Evolutionary conservation across 2,113 vertebrate genomes (phyloP), one percentile per base, ranked within the genome.

Genomic region (Centrocercus urophasianus): DNA sequence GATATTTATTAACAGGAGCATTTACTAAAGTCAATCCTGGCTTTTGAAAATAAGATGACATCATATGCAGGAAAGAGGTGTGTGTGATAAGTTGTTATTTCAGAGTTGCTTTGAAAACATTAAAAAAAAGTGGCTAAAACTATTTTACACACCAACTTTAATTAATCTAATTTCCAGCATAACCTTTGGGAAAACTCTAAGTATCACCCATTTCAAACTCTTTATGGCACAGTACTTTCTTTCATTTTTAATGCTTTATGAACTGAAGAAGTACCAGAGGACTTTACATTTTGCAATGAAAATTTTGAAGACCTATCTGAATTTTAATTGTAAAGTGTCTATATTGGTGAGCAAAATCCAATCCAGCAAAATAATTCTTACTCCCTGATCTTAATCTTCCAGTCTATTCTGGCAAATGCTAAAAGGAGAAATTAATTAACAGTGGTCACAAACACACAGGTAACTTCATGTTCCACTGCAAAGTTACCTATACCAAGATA

Each of bases 11-110:
- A 92, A 69, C 57, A 82, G 81, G 21, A 82, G 48, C 24, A 66
- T 92, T 93, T 93, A 85, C 92, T 92, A 93, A 94, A 83, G 36
- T 82, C 66, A 87, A 45, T 40, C 61, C 86, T 93, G 91, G 74
- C 54, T 89, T 95, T 87, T 89, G 78, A 93, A 94, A 95, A 66
- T 57, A 76, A 76, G 57, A 87, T 95, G 36, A 95, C 84, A 84
- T 94, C 91, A 93, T 73, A 25, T 21, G 70, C 40, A 91, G 90
- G 81, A 93, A 93, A 86, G 54, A 90, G 36, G 22, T 72, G 13
- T 82, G 79, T 85, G 84, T 42, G 66, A 40, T 69, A 84, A 90
- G 54, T 27, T 94, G 34, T 60, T 95, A 75, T 92, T 96, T 87
- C 63, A 76, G 30, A 32, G 13, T 18, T 92, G 45, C 73, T 96